A percentile compares a stretch with the other conserved stretches of the same genome.
Conservation (phyloP, 2,113 vertebrate genomes). For the Atherinomorus stipes region DNA sequence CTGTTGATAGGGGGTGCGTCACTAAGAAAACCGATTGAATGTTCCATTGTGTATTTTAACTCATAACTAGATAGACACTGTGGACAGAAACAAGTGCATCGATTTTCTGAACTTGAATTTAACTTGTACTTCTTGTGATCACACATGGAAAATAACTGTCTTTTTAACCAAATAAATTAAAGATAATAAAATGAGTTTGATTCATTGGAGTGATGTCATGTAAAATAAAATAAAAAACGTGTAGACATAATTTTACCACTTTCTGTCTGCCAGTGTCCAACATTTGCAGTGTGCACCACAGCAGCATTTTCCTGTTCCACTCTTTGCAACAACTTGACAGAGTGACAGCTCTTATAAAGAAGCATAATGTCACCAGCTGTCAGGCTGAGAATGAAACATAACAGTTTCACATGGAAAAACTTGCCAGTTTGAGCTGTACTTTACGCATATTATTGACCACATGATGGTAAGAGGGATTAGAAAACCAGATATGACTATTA, state of each 20-base stretch:
- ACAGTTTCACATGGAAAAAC: conserved; percentile 37
- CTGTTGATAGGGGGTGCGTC: too few relatives aligned
- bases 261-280: conserved; percentile 30
- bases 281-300: conserved; percentile 47
- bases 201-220: conserved; percentile 7
- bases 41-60: too few relatives aligned
- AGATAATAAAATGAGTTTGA: conserved; percentile 30
- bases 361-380: conserved; percentile 58
- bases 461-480: conserved; percentile 2
- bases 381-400: conserved; percentile 63
- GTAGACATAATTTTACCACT: conserved; percentile 27
- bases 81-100: too few relatives aligned
- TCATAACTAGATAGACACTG: too few relatives aligned
- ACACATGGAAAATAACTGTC: background rate
- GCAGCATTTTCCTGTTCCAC: conserved; percentile 30
- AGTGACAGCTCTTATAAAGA: conserved; percentile 64
- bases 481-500: conserved; percentile 2
- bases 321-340: conserved; percentile 50
- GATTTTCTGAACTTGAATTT: background rate
- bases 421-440: conserved; percentile 39
- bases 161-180: background rate
- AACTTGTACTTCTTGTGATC: background rate
- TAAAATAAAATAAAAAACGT: conserved; percentile 11
- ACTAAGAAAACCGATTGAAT: too few relatives aligned
- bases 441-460: conserved; percentile 29